Evolutionary conservation across 2,113 vertebrate species (phyloP).

Genomic region (Campylomormyrus numenius): DNA sequence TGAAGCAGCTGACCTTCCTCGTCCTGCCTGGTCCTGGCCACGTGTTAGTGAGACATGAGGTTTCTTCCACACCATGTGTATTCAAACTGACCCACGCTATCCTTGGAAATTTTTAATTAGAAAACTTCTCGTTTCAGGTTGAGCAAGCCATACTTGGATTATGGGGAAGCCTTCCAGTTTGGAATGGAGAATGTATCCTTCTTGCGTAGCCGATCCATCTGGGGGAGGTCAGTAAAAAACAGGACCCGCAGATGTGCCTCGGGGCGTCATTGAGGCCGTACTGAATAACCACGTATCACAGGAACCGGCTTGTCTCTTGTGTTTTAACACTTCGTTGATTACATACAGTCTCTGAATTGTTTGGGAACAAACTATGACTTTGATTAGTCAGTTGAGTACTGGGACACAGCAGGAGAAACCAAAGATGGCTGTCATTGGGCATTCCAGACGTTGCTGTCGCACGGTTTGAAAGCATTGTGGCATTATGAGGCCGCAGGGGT

Average conservation of each 20-base stretch:
- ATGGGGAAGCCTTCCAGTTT: constrained; percentile 74
- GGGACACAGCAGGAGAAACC: background rate
- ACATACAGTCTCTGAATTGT: background rate
- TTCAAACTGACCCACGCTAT: background rate
- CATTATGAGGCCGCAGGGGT: background rate
- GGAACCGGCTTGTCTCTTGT: background rate
- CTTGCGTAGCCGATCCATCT: constrained; percentile 69
- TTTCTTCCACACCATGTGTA: background rate
- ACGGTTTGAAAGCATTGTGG: background rate
- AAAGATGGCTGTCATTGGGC: background rate
- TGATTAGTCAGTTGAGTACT: background rate
- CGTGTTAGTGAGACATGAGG: background rate
- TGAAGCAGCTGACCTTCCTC: constrained; percentile 34
- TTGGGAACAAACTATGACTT: background rate
- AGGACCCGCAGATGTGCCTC: background rate
- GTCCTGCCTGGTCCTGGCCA: too few species aligned
- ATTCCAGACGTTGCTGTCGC: background rate
- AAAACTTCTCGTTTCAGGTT: constrained; percentile 51
- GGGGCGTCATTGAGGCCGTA: background rate
- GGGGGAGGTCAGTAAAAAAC: constrained; percentile 76
- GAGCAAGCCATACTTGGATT: constrained; percentile 76
- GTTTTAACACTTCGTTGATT: background rate
- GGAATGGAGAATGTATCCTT: constrained; percentile 76
- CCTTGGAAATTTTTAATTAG: background rate
- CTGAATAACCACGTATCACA: background rate